Evolutionary conservation across 2,797 vertebrate genomes (phyloP), one percentile per base, ranked within the genome.

Genomic region (Mus spretus): DNA sequence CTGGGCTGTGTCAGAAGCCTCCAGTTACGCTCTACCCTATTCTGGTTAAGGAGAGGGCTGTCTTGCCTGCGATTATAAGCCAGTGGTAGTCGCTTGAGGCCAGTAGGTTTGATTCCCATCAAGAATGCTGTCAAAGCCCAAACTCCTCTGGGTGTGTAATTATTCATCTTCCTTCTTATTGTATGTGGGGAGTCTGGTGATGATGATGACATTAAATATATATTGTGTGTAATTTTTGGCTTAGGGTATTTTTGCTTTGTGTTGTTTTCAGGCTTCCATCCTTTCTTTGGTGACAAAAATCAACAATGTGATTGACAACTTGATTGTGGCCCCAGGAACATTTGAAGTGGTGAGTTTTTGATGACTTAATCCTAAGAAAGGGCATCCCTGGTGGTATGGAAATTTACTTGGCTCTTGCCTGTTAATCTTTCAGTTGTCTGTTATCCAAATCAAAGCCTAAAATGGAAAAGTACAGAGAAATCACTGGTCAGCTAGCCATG

Each of bases 201-300:
- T 44, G 67, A 26, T 79, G 47, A 70, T 70, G 65, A 95, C 10
- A 34, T 61, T 44, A 53, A 10, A 17, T 37, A 37, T 37, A 20
- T 96, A 34, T 34, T 90, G 57, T 26, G 74, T 90, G 0, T 37
- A 22, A 17, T 61, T 93, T 95, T 44, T 44, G 59, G 89, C 20
- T 50, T 47, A 85, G 57, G 92, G 89, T 89, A 44, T 75, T 89
- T 89, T 95, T 90, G 75, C 95, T 90, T 97, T 34, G n/a, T 96
- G 74, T 78, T 94, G 0, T 72, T 96, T 82, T 44, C 96, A 99
- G 99, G 99, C 99, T 1, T 99, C 99, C 79, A 99, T 99, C 95
- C 98, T 99, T 95, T 99, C 99, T 13, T 98, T 99, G 98, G 99
- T 99, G 97, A 99, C 99, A 61, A 99, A 99, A 98, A 99, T 99